Base-by-base conservation (phyloP, 2,888 invertebrate species). In the Philereme vetulata region DNA sequence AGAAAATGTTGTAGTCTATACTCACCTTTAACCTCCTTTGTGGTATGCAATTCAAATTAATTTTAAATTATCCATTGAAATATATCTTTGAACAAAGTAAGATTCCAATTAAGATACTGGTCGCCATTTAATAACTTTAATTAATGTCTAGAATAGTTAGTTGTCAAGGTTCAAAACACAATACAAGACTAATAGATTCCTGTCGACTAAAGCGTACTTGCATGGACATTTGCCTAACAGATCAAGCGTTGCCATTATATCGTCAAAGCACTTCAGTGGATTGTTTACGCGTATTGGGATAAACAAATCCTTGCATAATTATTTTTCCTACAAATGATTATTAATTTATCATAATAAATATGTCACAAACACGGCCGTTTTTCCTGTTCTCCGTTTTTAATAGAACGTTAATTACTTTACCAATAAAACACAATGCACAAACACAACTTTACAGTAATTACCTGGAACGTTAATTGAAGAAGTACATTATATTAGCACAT, bases 361-460 rank as follows among this genome's bases (percentile, higher is more conserved):
- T 49, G 36, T 34, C 49, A 21, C 21, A n/a, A 32, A 33, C 33
- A 56, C 40, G 38, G n/a, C 38, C 9, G 21, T 44, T 59, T 53
- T 59, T 59, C 59, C 59, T 57, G 51, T 57, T 47, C n/a, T 21
- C 21, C 21, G 2, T 21, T 2, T 21, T 51, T 51, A 47, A 8
- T 52, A 48, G 36, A 36, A 49, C 40, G 34, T 6, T 53, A 58
- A 53, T 59, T 34, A 21, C 38, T 48, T 21, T 6, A 51, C 10
- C 9, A 11, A 50, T 56, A 56, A 51, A 51, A 34, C n/a, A 10
- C 36, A 48, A 42, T 51, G 8, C 33, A 33, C 44, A 38, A 44
- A 45, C 8, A 9, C 4, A n/a, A 5, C n/a, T 36, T 36, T 21
- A 21, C 21, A 21, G 2, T 21, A 36, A 36, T 8, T 36, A 36